Conservation (phyloP, 2,888 invertebrate genomes). For the Hydraecia micacea region DNA sequence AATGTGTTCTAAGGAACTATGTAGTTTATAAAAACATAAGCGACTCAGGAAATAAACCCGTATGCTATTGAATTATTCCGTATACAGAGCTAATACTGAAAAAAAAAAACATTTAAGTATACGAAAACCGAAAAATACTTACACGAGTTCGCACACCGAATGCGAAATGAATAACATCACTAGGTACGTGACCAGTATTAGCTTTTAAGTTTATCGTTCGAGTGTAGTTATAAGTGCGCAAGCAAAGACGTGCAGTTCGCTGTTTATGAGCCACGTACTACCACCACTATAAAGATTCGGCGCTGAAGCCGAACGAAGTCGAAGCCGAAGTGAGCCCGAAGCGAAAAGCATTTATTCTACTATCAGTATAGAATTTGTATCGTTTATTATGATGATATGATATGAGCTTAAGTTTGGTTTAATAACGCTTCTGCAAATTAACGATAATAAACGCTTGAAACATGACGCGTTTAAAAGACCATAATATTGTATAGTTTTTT, state of each 20-base stretch:
- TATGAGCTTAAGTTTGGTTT: conserved; percentile 23
- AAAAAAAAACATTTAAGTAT: not conserved
- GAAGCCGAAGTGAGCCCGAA: not conserved
- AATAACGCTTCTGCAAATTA: conserved; percentile 30
- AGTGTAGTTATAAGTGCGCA: conserved; percentile 34
- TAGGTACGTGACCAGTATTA: conserved; percentile 43
- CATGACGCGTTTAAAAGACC: conserved; percentile 1
- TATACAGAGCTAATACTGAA: not conserved
- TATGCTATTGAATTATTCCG: not conserved
- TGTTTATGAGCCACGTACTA: conserved; percentile 52
- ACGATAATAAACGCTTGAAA: conserved; percentile 8
- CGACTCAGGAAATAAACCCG: not conserved
- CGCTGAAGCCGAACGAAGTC: not conserved
- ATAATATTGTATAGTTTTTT: not conserved
- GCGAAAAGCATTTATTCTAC: conserved; percentile 8
- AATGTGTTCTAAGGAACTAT: not conserved
- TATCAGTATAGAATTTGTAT: conserved; percentile 33
- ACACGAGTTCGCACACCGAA: not conserved
- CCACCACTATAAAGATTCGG: conserved; percentile 29
- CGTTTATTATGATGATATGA: conserved; percentile 19
- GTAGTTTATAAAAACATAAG: not conserved
- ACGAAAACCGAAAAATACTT: not conserved
- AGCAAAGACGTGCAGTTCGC: conserved; percentile 37
- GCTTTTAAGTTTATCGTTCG: conserved; percentile 54
- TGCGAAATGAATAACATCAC: not conserved